Evolutionary conservation across 2,113 vertebrate species (phyloP).

Genomic region (Macquaria australasica): DNA sequence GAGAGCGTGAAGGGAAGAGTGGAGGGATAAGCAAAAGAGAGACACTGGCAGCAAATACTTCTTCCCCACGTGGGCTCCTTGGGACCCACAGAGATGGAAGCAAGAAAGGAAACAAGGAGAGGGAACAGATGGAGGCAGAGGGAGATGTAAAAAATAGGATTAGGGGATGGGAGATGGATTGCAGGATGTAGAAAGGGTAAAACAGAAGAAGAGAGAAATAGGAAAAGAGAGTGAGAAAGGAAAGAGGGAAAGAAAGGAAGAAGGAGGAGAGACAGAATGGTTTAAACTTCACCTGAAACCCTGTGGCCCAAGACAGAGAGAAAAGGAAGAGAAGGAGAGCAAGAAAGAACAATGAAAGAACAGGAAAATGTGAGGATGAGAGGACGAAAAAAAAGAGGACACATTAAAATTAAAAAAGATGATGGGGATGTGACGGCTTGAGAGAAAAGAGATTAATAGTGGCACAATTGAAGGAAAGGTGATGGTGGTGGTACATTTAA

Average conservation of each 20-base stretch:
- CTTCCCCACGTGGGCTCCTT: constrained; percentile 48
- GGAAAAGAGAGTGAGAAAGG: background rate
- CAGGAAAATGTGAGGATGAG: background rate
- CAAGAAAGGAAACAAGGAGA: constrained; percentile 41
- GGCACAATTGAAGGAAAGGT: constrained; percentile 1
- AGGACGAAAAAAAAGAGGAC: background rate
- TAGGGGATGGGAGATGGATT: constrained; percentile 29
- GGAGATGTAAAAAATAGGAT: constrained; percentile 38
- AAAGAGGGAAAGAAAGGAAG: background rate
- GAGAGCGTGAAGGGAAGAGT: constrained; percentile 37
- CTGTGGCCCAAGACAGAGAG: background rate
- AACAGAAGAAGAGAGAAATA: constrained; percentile 33
- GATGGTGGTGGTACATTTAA: background rate
- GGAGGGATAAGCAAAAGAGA: constrained; percentile 53
- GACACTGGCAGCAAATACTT: constrained; percentile 59
- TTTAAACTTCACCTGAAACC: constrained; percentile 1
- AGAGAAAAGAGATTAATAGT: constrained; percentile 22
- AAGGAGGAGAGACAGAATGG: background rate
- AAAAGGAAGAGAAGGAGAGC: background rate
- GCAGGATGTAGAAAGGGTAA: constrained; percentile 26
- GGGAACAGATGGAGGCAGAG: constrained; percentile 59
- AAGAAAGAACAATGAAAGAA: background rate
- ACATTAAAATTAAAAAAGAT: constrained; percentile 32
- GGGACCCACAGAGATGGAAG: constrained; percentile 45
- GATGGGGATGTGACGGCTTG: constrained; percentile 1